Percentiles rank a stretch among this genome's conserved stretches.
Conservation (phyloP, 1,140 invertebrate genomes). For the Odontomachus brunneus region DNA sequence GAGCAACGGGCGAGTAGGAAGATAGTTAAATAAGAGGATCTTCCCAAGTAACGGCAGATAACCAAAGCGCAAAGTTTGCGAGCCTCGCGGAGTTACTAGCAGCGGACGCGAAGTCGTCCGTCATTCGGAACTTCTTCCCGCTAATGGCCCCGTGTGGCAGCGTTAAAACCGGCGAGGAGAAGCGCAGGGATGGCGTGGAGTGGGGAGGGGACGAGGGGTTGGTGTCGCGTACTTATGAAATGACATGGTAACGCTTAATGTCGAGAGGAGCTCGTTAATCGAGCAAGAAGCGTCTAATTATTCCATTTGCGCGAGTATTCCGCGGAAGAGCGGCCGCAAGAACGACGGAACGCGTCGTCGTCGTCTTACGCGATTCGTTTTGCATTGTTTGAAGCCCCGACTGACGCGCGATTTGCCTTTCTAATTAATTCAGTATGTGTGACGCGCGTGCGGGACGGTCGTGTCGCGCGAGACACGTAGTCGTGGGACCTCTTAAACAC, state of each 20-base stretch:
- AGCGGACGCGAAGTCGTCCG: constrained; percentile 46
- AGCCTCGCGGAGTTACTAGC: constrained; percentile 30
- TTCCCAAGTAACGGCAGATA: constrained; percentile 57
- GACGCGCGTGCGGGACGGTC: neutral
- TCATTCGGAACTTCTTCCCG: constrained; percentile 59
- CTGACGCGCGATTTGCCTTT: neutral
- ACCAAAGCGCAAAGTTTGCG: constrained; percentile 59
- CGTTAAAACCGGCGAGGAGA: constrained; percentile 17
- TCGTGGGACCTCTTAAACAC: neutral
- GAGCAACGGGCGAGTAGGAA: constrained; percentile 36
- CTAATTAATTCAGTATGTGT: neutral
- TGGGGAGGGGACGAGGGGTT: constrained; percentile 1
- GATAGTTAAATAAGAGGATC: constrained; percentile 62
- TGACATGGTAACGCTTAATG: constrained; percentile 46
- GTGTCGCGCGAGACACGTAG: neutral
- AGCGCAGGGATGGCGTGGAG: too few relatives aligned
- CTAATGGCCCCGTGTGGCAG: constrained; percentile 47
- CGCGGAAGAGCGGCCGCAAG: neutral
- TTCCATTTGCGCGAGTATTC: constrained; percentile 14
- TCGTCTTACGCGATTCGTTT: neutral
- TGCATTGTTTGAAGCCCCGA: constrained; percentile 3
- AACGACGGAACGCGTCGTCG: neutral
- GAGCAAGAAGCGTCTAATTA: constrained; percentile 56
- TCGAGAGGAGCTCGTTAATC: constrained; percentile 41
- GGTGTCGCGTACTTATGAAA: constrained; percentile 46